Conservation (phyloP, 2,797 vertebrate genomes). For the Sebastes nivosus region DNA sequence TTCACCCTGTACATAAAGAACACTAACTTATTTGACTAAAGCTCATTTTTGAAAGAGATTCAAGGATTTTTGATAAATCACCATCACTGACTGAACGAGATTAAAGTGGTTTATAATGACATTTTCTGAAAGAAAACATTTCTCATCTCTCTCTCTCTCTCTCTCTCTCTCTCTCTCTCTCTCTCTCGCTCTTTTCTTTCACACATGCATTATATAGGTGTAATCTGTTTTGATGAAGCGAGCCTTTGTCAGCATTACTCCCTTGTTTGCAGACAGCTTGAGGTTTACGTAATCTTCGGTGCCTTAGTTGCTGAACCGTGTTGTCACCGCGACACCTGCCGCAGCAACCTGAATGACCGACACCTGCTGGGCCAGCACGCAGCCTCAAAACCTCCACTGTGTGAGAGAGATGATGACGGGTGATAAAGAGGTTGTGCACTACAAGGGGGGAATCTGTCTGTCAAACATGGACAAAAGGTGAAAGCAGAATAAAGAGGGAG, state of each 20-base stretch:
- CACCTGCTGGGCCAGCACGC: conserved; percentile 32
- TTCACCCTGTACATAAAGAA: background rate
- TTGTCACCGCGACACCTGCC: conserved; percentile 45
- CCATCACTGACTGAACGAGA: conserved; percentile 25
- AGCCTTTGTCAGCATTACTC: conserved; percentile 46
- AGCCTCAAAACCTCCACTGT: conserved; percentile 2
- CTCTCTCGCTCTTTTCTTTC: conserved; percentile 8
- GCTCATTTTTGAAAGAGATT: conserved; percentile 20
- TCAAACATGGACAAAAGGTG: conserved; percentile 13
- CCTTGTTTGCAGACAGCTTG: conserved; percentile 19
- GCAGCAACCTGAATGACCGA: conserved; percentile 29
- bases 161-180: conserved; percentile 9
- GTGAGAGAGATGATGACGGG: background rate
- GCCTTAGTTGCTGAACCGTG: conserved; percentile 23
- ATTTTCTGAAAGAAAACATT: conserved; percentile 36
- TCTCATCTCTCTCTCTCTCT: conserved; percentile 15
- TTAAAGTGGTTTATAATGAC: conserved; percentile 47
- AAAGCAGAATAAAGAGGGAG: background rate
- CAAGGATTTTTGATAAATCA: conserved; percentile 44
- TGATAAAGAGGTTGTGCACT: background rate
- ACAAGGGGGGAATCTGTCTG: background rate
- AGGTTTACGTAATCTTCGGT: conserved; percentile 50
- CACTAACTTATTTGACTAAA: conserved; percentile 9
- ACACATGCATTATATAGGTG: conserved; percentile 50
- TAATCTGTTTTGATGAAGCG: conserved; percentile 50